A percentile compares a stretch with the other conserved stretches of the same genome.
Evolutionary conservation across 2,113 vertebrate genomes (phyloP).

Genomic region (Madoqua kirkii): DNA sequence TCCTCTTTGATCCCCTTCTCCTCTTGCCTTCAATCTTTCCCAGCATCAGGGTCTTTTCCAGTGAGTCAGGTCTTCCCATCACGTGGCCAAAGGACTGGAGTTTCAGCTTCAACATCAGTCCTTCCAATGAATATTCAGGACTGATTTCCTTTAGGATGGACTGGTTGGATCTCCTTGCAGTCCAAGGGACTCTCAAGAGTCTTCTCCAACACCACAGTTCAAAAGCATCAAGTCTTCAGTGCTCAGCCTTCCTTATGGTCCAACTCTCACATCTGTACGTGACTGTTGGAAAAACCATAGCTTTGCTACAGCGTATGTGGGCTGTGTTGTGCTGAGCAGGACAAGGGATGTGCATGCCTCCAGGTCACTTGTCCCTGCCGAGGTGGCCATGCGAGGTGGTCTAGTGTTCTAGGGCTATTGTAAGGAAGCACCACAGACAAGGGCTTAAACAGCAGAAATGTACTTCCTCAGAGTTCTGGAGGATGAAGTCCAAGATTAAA

Average conservation of each 20-base stretch:
- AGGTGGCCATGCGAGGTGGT: accelerated
- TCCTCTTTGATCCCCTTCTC: neutral
- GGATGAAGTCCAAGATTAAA: neutral
- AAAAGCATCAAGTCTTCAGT: neutral
- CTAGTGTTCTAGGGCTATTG: neutral
- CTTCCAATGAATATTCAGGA: neutral
- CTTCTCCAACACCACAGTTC: neutral
- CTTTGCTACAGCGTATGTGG: neutral
- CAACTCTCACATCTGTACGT: neutral
- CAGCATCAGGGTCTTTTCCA: neutral
- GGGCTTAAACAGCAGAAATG: neutral
- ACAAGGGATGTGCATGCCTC: neutral
- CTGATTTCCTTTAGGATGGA: neutral
- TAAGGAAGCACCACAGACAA: neutral
- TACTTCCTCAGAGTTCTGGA: neutral
- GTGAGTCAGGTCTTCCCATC: neutral
- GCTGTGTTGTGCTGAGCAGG: neutral
- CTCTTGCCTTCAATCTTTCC: neutral
- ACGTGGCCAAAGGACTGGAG: neutral
- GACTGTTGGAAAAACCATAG: neutral
- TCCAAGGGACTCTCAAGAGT: neutral
- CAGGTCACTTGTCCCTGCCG: neutral
- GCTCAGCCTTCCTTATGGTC: neutral
- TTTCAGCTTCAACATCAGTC: neutral
- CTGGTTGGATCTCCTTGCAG: neutral